phyloP scores from a whole-genome alignment of 23 tunicate genomes.

The Halocynthia aurantium region DNA sequence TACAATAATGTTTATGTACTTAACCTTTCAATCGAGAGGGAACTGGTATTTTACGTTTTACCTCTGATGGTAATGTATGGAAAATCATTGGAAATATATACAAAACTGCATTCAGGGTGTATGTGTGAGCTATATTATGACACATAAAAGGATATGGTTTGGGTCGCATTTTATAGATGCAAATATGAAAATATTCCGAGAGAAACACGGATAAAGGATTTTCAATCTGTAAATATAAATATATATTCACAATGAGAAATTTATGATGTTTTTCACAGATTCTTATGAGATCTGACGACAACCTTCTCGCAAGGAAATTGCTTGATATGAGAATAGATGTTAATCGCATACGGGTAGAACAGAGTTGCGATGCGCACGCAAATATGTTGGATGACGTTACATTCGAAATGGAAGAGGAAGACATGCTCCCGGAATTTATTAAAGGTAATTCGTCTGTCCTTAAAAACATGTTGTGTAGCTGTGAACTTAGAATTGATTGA shows the following conservation, averaged over 20 bases:
- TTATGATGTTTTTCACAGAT: constrained; percentile 35
- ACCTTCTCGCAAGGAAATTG: constrained; percentile 62
- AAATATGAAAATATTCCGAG: too few relatives aligned
- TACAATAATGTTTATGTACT: too few relatives aligned
- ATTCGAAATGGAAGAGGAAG: constrained; percentile 83
- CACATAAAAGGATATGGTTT: too few relatives aligned
- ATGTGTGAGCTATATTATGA: too few relatives aligned
- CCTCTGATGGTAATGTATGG: too few relatives aligned
- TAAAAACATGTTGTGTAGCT: not conserved
- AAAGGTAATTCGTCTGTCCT: constrained; percentile 4
- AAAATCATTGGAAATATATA: too few relatives aligned
- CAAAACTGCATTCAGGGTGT: too few relatives aligned
- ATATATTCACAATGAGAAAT: not conserved
- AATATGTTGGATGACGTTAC: constrained; percentile 91
- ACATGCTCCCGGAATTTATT: constrained; percentile 52
- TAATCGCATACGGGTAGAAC: constrained; percentile 44
- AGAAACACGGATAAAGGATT: not conserved
- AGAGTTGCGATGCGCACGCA: constrained; percentile 87
- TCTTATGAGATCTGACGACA: constrained; percentile 80
- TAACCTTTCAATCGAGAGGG: too few relatives aligned
- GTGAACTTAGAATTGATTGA: not conserved
- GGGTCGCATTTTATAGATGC: too few relatives aligned
- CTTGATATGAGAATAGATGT: constrained; percentile 67
- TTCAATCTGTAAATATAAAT: not conserved
- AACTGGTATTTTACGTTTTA: too few relatives aligned